Base-by-base conservation (phyloP, 2,797 vertebrate genomes). In the Tragelaphus eurycerus region DNA sequence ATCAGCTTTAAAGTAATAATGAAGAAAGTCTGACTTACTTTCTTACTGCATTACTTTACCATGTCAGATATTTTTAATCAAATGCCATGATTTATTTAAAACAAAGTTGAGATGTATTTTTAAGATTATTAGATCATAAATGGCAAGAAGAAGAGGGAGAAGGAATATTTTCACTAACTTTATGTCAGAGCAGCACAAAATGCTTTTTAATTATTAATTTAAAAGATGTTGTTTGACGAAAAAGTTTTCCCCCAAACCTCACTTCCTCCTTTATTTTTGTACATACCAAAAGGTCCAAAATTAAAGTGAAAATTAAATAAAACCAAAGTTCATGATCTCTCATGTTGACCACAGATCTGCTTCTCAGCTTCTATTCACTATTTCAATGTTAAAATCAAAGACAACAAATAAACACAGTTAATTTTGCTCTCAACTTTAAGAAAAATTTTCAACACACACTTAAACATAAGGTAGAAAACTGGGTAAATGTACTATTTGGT, bases 11-110 rank as follows among this genome's bases (percentile, higher is more conserved):
- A 71, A 83, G 5, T 84, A 90, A 93, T 9, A 87, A 9, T 55
- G 43, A 94, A 94, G 76, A 84, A 34, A 76, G 12, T 76, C 54
- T 52, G 48, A 60, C 25, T 94, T 60, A 62, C 6, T 74, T 79
- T 62, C 29, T 57, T 11, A 78, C n/a, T 52, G 7, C 31, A 87
- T 91, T 84, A 89, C 25, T 91, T 96, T 19, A 81, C 46, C 34
- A 25, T 64, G 43, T n/a, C 87, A 89, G 90, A 19, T 84, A 76
- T 84, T 76, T 87, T 93, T 85, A 71, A 91, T 60, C 23, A 86
- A 96, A 93, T 23, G 27, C 25, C 34, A 91, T 10, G 13, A 93
- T n/a, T 91, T 90, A 52, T 86, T 91, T 87, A 34, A 96, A 82
- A 17, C 17, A 27, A 95, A 92, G 2, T 6, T 82, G 15, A 50